Conservation (phyloP, 1,140 invertebrate genomes). For the Sesamia nonagrioides region DNA sequence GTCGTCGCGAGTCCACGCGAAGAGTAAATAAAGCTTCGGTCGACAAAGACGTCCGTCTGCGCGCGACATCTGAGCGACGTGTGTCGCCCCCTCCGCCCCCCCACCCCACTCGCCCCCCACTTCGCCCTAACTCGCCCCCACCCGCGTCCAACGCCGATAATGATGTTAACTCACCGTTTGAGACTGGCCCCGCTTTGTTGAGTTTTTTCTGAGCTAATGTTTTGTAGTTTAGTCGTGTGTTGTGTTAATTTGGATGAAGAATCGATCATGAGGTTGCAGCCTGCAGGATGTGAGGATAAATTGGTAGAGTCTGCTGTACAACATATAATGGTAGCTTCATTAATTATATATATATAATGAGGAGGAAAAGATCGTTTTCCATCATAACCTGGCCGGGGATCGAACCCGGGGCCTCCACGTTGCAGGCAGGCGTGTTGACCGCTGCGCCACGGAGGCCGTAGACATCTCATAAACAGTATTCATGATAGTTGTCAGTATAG, state of each 20-base stretch:
- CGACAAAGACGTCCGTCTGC: conserved; percentile 86
- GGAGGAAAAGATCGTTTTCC: too few relatives aligned
- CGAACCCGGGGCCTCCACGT: too few relatives aligned
- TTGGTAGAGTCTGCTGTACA: not conserved
- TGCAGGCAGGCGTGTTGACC: too few relatives aligned
- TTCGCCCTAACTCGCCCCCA: conserved; percentile 45
- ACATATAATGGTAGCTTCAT: not conserved
- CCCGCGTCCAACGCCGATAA: conserved; percentile 70
- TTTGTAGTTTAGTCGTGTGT: conserved; percentile 45
- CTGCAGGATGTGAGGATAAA: not conserved
- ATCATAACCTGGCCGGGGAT: too few relatives aligned
- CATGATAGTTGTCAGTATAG: not conserved
- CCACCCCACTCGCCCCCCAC: conserved; percentile 49
- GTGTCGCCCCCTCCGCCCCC: conserved; percentile 69
- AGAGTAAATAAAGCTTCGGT: conserved; percentile 80
- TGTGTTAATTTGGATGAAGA: conserved; percentile 27
- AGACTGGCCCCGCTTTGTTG: conserved; percentile 74
- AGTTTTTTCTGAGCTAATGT: conserved; percentile 67
- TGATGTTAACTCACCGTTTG: conserved; percentile 81
- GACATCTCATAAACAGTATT: not conserved
- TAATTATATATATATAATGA: too few relatives aligned
- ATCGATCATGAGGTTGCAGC: not conserved
- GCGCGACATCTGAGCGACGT: conserved; percentile 84
- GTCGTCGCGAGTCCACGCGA: conserved; percentile 62
- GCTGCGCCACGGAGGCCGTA: too few relatives aligned